phyloP scores from a whole-genome alignment of 2,113 vertebrate species.

The Pterophyllum scalare region DNA sequence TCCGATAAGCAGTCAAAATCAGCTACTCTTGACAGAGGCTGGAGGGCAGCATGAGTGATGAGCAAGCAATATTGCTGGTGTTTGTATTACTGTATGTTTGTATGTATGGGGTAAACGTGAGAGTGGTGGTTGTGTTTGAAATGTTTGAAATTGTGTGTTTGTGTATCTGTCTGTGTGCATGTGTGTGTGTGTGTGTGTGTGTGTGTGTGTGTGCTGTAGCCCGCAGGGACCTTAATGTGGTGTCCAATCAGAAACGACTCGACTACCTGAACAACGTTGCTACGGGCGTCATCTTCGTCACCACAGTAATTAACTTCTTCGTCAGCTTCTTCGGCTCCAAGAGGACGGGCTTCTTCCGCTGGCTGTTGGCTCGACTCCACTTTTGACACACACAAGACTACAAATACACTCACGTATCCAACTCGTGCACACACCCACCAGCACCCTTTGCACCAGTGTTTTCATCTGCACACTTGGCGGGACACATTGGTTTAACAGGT shows the following conservation, averaged over 20 bases:
- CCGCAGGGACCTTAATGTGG: slow-evolving; percentile 79
- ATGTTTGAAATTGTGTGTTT: slow-evolving; percentile 55
- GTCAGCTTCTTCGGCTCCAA: slow-evolving; percentile 79
- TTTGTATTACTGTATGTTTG: neutral
- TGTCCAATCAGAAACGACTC: slow-evolving; percentile 77
- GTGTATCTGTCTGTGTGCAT: slow-evolving; percentile 39
- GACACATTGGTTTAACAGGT: neutral
- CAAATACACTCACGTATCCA: neutral
- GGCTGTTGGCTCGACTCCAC: slow-evolving; percentile 77
- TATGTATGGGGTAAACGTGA: neutral
- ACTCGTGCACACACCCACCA: neutral
- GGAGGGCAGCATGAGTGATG: slow-evolving; percentile 26
- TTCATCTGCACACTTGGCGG: neutral
- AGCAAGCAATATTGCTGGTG: neutral
- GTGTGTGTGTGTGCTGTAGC: slow-evolving; percentile 46
- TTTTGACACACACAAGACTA: slow-evolving; percentile 55
- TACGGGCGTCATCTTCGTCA: slow-evolving; percentile 72
- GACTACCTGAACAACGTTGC: slow-evolving; percentile 78
- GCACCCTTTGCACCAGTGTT: neutral
- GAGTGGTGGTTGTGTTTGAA: slow-evolving; percentile 44
- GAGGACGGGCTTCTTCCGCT: slow-evolving; percentile 79
- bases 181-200: slow-evolving; percentile 41
- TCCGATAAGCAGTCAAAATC: neutral
- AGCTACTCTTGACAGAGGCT: neutral
- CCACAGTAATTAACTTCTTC: slow-evolving; percentile 74